A percentile compares a stretch with the other conserved stretches of the same genome.
phyloP scores from a whole-genome alignment of 2,113 vertebrate species.

The Prietella phreatophila region DNA sequence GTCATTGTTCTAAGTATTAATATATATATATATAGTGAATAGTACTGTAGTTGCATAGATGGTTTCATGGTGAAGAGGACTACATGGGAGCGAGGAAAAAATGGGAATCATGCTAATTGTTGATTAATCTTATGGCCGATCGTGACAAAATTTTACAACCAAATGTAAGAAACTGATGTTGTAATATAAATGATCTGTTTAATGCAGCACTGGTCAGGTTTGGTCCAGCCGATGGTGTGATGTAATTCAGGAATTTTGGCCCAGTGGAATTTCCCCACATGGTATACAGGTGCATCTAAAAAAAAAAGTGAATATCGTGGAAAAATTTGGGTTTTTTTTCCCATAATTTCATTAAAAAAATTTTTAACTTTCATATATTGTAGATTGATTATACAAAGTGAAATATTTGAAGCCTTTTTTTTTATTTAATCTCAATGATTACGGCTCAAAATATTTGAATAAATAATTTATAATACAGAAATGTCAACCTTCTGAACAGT shows the following conservation, averaged over 20 bases:
- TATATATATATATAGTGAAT: no score
- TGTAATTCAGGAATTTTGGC: background rate
- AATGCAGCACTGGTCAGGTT: background rate
- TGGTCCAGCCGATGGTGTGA: background rate
- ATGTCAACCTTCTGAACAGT: no score
- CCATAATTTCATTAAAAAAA: no score
- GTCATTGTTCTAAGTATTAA: background rate
- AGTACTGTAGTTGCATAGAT: background rate
- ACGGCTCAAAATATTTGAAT: no score
- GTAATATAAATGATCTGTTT: background rate
- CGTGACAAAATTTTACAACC: background rate
- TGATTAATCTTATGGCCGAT: no score
- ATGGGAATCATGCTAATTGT: background rate
- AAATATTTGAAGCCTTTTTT: no score
- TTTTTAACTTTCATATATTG: no score
- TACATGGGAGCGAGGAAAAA: background rate
- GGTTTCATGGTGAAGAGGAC: background rate
- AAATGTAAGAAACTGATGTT: background rate
- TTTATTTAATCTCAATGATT: no score
- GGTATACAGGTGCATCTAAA: background rate
- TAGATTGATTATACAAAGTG: no score
- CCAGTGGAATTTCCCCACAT: background rate
- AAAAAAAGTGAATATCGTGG: no score
- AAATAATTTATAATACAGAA: no score
- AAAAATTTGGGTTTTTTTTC: no score